These are phyloP conservation scores for Ceratothoa steindachneri DNA, from an alignment of 2,888 invertebrate genomes.

Conservation along the genomic window DNA sequence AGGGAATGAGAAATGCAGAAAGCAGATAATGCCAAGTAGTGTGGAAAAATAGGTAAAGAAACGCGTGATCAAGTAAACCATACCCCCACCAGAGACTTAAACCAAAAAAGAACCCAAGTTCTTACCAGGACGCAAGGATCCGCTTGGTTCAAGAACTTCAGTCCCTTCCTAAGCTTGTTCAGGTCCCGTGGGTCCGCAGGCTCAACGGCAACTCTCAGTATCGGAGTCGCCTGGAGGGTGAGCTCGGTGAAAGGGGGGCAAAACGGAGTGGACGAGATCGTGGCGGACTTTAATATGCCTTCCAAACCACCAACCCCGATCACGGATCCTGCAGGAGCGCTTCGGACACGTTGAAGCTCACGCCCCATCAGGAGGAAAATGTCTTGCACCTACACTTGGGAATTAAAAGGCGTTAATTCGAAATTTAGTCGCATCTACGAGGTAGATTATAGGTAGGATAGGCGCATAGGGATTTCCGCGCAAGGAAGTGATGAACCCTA, in stretches of 20 bases:
- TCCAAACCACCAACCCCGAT: constrained; percentile 83
- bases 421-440: too few relatives aligned
- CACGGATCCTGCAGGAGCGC: constrained; percentile 84
- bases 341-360: constrained; percentile 73
- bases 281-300: constrained; percentile 81
- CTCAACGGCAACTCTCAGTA: constrained; percentile 89
- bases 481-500: too few relatives aligned
- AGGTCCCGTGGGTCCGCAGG: constrained; percentile 76
- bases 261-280: constrained; percentile 72
- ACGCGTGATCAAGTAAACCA: too few relatives aligned
- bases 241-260: constrained; percentile 86
- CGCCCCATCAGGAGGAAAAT: constrained; percentile 90
- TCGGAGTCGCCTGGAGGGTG: constrained; percentile 72
- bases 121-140: constrained; percentile 81
- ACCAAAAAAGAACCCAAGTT: too few relatives aligned
- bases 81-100: too few relatives aligned
- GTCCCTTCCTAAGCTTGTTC: constrained; percentile 60
- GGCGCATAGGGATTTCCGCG: too few relatives aligned
- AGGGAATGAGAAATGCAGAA: too few relatives aligned
- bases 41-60: too few relatives aligned
- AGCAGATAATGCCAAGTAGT: too few relatives aligned
- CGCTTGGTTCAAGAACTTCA: constrained; percentile 83
- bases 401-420: not conserved
- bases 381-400: constrained; percentile 34
- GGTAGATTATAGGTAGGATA: too few relatives aligned